Evolutionary conservation across 2,113 vertebrate genomes (phyloP).

Genomic region (Todiramphus chloris): DNA sequence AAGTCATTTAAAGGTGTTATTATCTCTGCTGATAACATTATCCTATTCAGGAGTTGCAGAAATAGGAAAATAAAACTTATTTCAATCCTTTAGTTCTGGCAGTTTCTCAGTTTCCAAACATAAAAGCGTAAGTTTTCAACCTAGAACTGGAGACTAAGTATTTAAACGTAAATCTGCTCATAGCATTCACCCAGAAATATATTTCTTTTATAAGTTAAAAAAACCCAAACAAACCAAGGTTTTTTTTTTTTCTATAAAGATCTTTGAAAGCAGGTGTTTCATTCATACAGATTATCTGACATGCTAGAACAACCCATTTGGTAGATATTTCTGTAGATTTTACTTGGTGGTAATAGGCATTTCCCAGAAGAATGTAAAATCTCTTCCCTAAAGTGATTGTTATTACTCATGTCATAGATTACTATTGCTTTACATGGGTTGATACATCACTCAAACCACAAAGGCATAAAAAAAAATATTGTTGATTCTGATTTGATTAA

Average conservation of each 20-base stretch:
- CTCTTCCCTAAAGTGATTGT: neutral
- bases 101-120: neutral
- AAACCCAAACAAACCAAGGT: neutral
- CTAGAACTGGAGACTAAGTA: neutral
- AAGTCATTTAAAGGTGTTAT: constrained; percentile 58
- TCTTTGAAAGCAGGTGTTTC: constrained; percentile 7
- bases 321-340: neutral
- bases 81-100: constrained; percentile 45
- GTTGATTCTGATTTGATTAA: constrained; percentile 8
- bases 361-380: constrained; percentile 10
- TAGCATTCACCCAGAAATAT: neutral
- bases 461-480: neutral
- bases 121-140: neutral
- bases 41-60: neutral
- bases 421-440: neutral
- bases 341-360: neutral
- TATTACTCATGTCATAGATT: neutral
- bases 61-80: constrained; percentile 54
- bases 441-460: constrained; percentile 5
- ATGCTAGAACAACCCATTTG: neutral
- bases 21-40: constrained; percentile 62
- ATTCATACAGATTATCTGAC: neutral
- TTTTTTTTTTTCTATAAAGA: neutral
- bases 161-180: neutral
- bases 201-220: neutral